Evolutionary conservation across 2,797 vertebrate genomes (phyloP).

Genomic region (Girardinus metallicus): DNA sequence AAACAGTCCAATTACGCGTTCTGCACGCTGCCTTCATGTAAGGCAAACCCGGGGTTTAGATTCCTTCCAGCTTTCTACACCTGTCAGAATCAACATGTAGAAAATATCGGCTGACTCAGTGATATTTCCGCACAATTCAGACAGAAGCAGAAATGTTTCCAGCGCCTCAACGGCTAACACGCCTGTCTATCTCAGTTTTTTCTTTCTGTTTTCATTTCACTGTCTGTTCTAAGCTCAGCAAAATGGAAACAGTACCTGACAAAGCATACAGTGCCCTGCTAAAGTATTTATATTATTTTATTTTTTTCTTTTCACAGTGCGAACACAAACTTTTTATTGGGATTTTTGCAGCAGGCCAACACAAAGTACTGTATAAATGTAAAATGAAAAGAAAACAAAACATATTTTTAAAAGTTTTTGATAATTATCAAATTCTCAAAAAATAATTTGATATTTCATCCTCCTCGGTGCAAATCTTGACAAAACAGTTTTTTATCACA

Average conservation of each 20-base stretch:
- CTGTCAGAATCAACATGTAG: constrained; percentile 37
- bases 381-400: not conserved
- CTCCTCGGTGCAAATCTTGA: not conserved
- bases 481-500: not conserved
- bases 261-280: not conserved
- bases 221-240: not conserved
- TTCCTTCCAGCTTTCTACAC: constrained; percentile 17
- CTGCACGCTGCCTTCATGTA: not conserved
- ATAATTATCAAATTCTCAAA: no score
- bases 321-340: not conserved
- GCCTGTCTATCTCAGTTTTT: not conserved
- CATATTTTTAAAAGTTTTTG: not conserved
- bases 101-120: constrained; percentile 4
- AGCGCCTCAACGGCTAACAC: not conserved
- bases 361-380: not conserved
- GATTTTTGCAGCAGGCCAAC: not conserved
- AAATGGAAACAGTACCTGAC: not conserved
- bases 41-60: constrained; percentile 15
- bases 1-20: not conserved
- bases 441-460: not conserved
- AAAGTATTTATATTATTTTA: not conserved
- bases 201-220: constrained; percentile 2
- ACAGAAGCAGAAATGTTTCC: not conserved
- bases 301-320: not conserved
- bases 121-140: not conserved